Conservation (phyloP, 2,113 vertebrate species). For the Eudyptes chrysolophus region DNA sequence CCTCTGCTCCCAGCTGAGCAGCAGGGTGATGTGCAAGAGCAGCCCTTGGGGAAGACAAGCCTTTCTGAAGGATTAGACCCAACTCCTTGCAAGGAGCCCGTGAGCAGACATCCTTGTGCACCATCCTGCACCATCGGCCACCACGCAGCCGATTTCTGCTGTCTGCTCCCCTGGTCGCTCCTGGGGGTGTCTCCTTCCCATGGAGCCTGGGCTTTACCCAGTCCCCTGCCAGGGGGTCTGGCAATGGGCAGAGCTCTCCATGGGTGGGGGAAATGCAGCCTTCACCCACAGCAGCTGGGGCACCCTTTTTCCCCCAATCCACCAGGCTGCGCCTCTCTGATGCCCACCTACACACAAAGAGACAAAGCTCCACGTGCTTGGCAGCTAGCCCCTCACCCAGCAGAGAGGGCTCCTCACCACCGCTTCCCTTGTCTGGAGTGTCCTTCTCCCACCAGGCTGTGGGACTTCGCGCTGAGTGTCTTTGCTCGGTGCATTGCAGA, state of each 20-base stretch:
- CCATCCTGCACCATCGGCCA: not conserved
- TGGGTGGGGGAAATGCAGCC: not conserved
- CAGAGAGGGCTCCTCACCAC: not conserved
- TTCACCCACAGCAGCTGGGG: not conserved
- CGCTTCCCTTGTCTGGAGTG: not conserved
- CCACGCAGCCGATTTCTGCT: not conserved
- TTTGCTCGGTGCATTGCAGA: not conserved
- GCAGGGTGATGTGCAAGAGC: not conserved
- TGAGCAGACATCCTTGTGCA: not conserved
- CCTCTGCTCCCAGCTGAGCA: not conserved
- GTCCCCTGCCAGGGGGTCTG: not conserved
- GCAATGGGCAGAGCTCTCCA: not conserved
- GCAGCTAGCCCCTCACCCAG: not conserved
- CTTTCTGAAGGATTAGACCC: not conserved
- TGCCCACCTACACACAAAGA: not conserved
- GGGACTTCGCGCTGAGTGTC: not conserved
- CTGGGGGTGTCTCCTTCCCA: not conserved
- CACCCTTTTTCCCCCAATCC: not conserved
- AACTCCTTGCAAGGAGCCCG: rapidly evolving
- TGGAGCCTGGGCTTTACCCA: not conserved
- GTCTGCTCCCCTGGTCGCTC: not conserved
- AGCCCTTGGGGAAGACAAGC: not conserved
- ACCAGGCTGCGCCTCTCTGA: not conserved
- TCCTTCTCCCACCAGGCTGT: not conserved
- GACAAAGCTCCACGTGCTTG: rapidly evolving